These are phyloP conservation scores for Helicoverpa assulta DNA, from an alignment of 2,888 invertebrate genomes.

Conservation along the genomic window DNA sequence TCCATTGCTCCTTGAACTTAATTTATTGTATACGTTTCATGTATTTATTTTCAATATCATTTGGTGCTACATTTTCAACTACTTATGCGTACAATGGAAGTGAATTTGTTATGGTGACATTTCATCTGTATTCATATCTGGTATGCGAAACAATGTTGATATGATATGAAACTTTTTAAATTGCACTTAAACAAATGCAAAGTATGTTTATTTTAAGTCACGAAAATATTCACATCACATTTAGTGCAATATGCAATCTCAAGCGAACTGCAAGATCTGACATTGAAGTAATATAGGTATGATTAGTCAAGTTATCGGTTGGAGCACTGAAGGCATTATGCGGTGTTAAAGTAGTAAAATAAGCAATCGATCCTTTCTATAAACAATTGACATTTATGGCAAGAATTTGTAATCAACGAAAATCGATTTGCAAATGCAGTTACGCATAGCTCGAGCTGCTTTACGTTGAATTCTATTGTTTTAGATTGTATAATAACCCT, in stretches of 20 bases:
- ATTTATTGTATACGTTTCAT: slow-evolving; percentile 17
- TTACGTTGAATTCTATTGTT: slow-evolving; percentile 23
- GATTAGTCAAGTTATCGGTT: slow-evolving; percentile 19
- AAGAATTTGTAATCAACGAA: slow-evolving; percentile 13
- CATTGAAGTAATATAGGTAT: slow-evolving; percentile 35
- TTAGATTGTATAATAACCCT: slow-evolving; percentile 37
- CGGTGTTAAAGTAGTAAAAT: slow-evolving; percentile 8
- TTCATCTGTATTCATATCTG: slow-evolving; percentile 18
- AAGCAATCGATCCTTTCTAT: slow-evolving; percentile 1
- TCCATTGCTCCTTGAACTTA: slow-evolving; percentile 20
- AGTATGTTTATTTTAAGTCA: neutral
- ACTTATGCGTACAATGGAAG: slow-evolving; percentile 12
- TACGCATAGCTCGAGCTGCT: slow-evolving; percentile 9
- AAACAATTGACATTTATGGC: slow-evolving; percentile 10
- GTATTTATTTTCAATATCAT: slow-evolving; percentile 31
- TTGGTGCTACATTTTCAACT: slow-evolving; percentile 58
- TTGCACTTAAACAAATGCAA: slow-evolving; percentile 10
- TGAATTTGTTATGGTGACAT: slow-evolving; percentile 19
- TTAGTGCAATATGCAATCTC: slow-evolving; percentile 46
- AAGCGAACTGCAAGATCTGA: slow-evolving; percentile 52
- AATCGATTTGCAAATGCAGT: slow-evolving; percentile 6
- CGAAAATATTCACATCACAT: slow-evolving; percentile 30
- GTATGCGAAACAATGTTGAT: slow-evolving; percentile 13
- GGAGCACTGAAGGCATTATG: slow-evolving; percentile 13
- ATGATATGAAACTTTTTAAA: slow-evolving; percentile 10